Evolutionary conservation across 2,797 vertebrate species (phyloP).

Genomic region (Brotula barbata): DNA sequence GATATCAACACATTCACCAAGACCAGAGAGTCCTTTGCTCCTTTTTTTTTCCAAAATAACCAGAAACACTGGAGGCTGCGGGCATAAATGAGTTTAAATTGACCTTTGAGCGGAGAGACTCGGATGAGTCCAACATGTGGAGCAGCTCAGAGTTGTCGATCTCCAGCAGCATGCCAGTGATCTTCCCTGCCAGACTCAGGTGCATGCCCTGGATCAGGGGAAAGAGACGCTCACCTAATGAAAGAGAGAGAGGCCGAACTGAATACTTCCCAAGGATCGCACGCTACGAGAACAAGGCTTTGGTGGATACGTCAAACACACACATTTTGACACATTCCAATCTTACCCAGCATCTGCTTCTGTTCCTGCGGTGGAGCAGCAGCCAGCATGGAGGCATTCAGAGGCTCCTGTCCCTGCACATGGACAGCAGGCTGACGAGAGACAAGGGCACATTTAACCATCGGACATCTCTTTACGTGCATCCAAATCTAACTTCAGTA

Average conservation of each 20-base stretch:
- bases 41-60: not conserved
- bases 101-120: constrained; percentile 98
- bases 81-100: constrained; percentile 17
- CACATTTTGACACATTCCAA: too few species aligned
- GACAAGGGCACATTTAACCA: not conserved
- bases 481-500: not conserved
- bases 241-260: not conserved
- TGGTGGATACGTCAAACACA: not conserved
- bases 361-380: constrained; percentile 96
- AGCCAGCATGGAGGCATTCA: constrained; percentile 97
- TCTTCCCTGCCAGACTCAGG: constrained; percentile 94
- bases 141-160: constrained; percentile 98
- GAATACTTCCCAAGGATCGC: not conserved
- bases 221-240: constrained; percentile 92
- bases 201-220: constrained; percentile 98
- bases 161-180: constrained; percentile 97
- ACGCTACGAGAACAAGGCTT: not conserved
- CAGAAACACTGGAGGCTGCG: not conserved
- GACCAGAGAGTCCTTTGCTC: not conserved
- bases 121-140: constrained; percentile 98
- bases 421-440: constrained; percentile 89
- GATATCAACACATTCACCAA: not conserved
- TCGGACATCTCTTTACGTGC: not conserved
- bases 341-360: constrained; percentile 98
- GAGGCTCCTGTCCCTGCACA: constrained; percentile 95